Conservation (phyloP, 2,113 vertebrate genomes). For the Strigops habroptila region DNA sequence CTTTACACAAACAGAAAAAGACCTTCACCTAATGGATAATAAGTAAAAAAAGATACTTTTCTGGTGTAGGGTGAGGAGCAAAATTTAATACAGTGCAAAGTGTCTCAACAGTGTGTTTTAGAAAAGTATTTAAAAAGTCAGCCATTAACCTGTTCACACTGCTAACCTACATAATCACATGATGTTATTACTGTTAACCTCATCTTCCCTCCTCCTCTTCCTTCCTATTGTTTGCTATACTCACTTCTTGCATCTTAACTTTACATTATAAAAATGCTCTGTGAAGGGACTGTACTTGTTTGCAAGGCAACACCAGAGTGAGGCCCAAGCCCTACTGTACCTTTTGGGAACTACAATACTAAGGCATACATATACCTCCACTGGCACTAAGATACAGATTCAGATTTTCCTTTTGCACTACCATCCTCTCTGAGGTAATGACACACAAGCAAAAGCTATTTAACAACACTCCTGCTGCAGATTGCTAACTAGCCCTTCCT, state of each 20-base stretch:
- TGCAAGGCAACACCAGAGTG: not conserved
- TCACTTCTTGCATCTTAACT: not conserved
- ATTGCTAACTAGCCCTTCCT: not conserved
- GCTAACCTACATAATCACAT: constrained; percentile 41
- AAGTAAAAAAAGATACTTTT: not conserved
- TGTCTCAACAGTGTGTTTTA: not conserved
- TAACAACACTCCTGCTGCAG: not conserved
- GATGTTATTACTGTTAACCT: constrained; percentile 55
- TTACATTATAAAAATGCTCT: not conserved
- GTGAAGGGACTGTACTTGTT: not conserved
- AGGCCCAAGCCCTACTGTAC: not conserved
- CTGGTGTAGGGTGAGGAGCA: not conserved
- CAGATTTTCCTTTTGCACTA: not conserved
- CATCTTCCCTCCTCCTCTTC: constrained; percentile 44
- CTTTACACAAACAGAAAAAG: not conserved
- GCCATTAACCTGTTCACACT: constrained; percentile 19
- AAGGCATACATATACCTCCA: not conserved
- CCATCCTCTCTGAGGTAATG: not conserved
- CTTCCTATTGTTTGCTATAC: constrained; percentile 21
- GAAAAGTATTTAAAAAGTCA: constrained; percentile 10
- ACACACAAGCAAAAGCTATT: not conserved
- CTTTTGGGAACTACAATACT: not conserved
- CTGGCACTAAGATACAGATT: not conserved
- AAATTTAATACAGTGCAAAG: not conserved
- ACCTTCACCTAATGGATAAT: not conserved